Evolutionary conservation across 1,140 invertebrate genomes (phyloP), one percentile per base, ranked within the genome.

Genomic region (Euwallacea similis): DNA sequence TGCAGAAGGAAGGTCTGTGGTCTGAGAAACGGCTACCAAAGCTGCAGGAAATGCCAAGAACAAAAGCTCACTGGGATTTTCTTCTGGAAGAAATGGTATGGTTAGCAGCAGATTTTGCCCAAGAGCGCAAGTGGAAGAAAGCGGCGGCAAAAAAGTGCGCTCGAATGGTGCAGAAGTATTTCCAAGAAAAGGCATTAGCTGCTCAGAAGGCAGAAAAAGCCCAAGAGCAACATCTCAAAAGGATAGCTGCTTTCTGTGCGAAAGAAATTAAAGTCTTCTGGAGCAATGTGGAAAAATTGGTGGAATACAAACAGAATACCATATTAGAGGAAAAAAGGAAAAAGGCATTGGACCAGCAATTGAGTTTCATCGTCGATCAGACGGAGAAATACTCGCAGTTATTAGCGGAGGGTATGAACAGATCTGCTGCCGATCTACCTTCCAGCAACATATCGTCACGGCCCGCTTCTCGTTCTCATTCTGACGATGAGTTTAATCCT

Each of bases 21-120:
- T 91, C 94, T 55, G 93, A 96, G 79, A 89, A 92, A 80, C 86
- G 95, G 73, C 85, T 98, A 79, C 96, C 96, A 3, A 97, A 97
- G 85, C 88, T 97, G 21, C 89, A 95, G 77, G 96, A 98, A 84
- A 93, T 95, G 67, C 86, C 90, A 53, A 85, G 95, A 75, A 85
- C 88, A 13, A 98, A 98, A 85, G 91, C 92, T n/a, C 97, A 99
- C 81, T 99, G 97, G 97, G 98, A 99, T 82, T 99, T 97, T 83
- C 86, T 99, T 59, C 82, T 99, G 8, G 98, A 99, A 82, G 98
- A 99, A 84, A 98, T 99, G 94, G 91, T 92, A 21, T 99, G 98
- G 98, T 85, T 99, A 62, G 94, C 96, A 46, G 92, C 94, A 15
- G 97, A 99, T 84, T 99, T 99, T 86, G 93, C 93, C 42, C 94